Evolutionary conservation across 2,888 invertebrate genomes (phyloP).

Genomic region (Pristionchus mayeri): DNA sequence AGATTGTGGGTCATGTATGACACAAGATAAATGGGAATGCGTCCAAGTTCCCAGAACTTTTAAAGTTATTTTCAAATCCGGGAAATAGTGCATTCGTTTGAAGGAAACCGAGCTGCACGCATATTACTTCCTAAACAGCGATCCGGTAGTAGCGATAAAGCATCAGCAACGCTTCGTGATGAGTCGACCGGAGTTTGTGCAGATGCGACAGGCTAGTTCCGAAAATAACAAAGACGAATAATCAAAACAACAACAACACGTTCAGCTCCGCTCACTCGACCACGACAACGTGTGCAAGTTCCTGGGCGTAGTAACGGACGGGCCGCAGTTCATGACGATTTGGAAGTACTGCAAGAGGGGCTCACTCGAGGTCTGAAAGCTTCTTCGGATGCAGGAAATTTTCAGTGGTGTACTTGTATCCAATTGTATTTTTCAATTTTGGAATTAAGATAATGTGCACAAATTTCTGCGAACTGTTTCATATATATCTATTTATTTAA

Average conservation of each 20-base stretch:
- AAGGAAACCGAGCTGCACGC: slow-evolving; percentile 48
- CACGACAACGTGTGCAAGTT: slow-evolving; percentile 51
- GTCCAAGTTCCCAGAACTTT: too few species aligned
- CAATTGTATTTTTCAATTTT: too few species aligned
- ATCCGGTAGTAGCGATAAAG: slow-evolving; percentile 43
- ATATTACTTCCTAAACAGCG: slow-evolving; percentile 31
- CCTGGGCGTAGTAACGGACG: slow-evolving; percentile 34
- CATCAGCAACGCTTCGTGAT: background rate
- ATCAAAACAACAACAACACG: background rate
- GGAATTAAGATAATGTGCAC: background rate
- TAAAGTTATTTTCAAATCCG: too few species aligned
- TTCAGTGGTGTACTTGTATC: too few species aligned
- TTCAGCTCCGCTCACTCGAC: slow-evolving; percentile 42
- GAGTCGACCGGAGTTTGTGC: background rate
- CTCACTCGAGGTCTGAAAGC: slow-evolving; percentile 5
- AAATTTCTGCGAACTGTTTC: too few species aligned
- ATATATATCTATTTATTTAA: too few species aligned
- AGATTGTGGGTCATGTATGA: too few species aligned
- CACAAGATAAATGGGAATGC: too few species aligned
- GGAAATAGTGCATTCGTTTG: too few species aligned
- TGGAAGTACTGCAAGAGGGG: slow-evolving; percentile 48
- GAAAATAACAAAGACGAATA: background rate
- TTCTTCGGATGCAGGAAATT: too few species aligned
- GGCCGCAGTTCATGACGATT: slow-evolving; percentile 44
- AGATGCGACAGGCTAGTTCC: slow-evolving; percentile 35